Evolutionary conservation across 1,140 invertebrate genomes (phyloP).

Genomic region (Thalassaphorura encarpata): DNA sequence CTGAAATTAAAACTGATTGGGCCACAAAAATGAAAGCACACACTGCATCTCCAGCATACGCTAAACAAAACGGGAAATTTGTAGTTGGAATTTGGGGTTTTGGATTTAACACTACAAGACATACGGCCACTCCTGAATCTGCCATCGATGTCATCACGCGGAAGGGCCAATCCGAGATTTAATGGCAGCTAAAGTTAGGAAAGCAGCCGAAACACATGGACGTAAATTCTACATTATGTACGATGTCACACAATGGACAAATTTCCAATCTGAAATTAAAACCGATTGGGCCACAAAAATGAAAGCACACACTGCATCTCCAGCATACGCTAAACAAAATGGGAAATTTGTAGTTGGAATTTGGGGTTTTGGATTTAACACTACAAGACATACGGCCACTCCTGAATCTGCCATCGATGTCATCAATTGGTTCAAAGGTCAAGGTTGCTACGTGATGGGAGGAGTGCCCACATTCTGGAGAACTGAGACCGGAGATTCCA

Average conservation of each 20-base stretch:
- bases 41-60: not conserved
- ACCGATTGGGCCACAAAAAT: not conserved
- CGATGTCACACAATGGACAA: not conserved
- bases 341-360: not conserved
- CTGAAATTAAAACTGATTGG: not conserved
- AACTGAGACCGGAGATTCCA: not conserved
- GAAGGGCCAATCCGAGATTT: not conserved
- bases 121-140: not conserved
- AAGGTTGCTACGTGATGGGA: not conserved
- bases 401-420: not conserved
- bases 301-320: not conserved
- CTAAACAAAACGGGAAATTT: not conserved
- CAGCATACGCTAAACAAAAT: not conserved
- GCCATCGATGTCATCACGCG: not conserved
- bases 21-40: not conserved
- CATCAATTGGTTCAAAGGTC: constrained; percentile 3
- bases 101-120: not conserved
- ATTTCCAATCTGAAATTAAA: not conserved
- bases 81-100: not conserved
- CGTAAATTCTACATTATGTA: constrained; percentile 1
- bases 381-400: not conserved
- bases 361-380: constrained; percentile 1
- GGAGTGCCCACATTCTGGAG: not conserved
- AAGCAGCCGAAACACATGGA: not conserved
- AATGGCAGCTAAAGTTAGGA: not conserved